These are phyloP conservation scores for Belonocnema kinseyi DNA, from an alignment of 1,140 invertebrate species.

Conservation along the genomic window DNA sequence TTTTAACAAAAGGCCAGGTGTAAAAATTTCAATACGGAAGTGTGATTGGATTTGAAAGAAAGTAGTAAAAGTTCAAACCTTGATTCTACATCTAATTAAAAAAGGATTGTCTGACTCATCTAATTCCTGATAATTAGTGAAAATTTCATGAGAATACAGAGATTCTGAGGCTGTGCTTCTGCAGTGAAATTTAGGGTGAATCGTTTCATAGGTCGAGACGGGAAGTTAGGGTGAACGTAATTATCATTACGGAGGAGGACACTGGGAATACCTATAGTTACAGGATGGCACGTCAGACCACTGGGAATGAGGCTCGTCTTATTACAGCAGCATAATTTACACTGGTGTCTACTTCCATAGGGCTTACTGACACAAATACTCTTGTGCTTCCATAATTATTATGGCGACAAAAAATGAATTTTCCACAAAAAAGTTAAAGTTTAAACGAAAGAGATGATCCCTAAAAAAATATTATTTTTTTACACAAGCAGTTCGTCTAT, in stretches of 20 bases:
- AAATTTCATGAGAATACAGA: background rate
- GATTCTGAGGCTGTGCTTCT: background rate
- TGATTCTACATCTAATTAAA: no score
- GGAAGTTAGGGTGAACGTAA: slow-evolving; percentile 20
- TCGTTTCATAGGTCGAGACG: slow-evolving; percentile 6
- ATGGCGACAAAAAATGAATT: no score
- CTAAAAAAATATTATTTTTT: no score
- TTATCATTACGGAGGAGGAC: slow-evolving; percentile 7
- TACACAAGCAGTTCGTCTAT: no score
- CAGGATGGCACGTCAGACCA: slow-evolving; percentile 15
- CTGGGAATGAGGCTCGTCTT: slow-evolving; percentile 28
- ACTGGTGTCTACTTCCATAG: slow-evolving; percentile 17
- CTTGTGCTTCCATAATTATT: no score
- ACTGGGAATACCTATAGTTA: background rate
- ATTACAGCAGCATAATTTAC: slow-evolving; percentile 26
- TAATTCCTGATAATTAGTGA: background rate
- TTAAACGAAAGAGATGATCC: no score
- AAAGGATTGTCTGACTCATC: no score
- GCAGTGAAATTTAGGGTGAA: background rate
- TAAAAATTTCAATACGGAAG: no score
- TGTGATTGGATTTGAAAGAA: no score
- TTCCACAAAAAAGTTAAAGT: no score
- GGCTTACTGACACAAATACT: background rate
- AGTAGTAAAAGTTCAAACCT: no score
- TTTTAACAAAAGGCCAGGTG: no score